phyloP scores from a whole-genome alignment of 2,113 vertebrate species.

The Proteles cristata region DNA sequence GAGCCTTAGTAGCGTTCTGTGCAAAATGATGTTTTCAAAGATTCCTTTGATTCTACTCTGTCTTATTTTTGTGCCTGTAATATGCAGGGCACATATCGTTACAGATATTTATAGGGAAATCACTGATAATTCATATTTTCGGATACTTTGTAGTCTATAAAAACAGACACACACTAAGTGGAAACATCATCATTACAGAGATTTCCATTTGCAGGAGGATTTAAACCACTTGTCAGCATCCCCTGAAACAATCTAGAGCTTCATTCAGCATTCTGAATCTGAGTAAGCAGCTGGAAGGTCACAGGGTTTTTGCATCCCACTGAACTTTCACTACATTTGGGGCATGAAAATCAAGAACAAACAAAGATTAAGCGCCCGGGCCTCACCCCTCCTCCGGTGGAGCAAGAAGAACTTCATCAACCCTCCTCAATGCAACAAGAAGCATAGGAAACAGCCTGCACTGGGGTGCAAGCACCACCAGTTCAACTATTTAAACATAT shows the following conservation, averaged over 20 bases:
- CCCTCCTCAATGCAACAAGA: neutral
- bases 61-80: neutral
- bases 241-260: slow-evolving; percentile 53
- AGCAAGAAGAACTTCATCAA: neutral
- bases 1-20: neutral
- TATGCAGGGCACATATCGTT: neutral
- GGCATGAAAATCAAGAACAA: slow-evolving; percentile 23
- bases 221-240: slow-evolving; percentile 63
- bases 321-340: slow-evolving; percentile 70
- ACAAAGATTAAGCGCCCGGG: neutral
- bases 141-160: slow-evolving; percentile 44
- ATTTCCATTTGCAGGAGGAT: slow-evolving; percentile 65
- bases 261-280: slow-evolving; percentile 75
- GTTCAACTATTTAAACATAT: neutral
- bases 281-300: slow-evolving; percentile 69
- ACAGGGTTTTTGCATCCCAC: slow-evolving; percentile 62
- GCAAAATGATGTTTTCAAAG: slow-evolving; percentile 34
- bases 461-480: neutral
- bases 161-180: slow-evolving; percentile 74
- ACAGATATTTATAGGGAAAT: slow-evolving; percentile 55
- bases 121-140: slow-evolving; percentile 50
- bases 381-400: neutral
- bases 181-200: slow-evolving; percentile 75
- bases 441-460: neutral
- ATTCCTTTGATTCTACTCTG: slow-evolving; percentile 7